Percentiles rank a stretch among this genome's conserved stretches.
Evolutionary conservation across 2,797 vertebrate species (phyloP).

Genomic region (Rhinichthys osculus): DNA sequence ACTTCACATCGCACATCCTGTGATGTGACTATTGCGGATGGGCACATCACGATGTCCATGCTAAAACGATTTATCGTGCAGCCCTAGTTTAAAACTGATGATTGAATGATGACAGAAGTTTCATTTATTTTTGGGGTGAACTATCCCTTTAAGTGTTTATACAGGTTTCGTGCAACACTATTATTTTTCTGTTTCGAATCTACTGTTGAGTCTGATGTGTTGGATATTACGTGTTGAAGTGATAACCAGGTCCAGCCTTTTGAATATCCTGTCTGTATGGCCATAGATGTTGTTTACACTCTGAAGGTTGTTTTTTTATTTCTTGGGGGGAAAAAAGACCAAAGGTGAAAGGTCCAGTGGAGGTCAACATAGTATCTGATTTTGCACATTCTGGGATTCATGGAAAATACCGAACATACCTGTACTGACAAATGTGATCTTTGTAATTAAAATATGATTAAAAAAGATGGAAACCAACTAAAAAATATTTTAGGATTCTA

Average conservation of each 20-base stretch:
- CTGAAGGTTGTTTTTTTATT: constrained; percentile 9
- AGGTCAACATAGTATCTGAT: constrained; percentile 7
- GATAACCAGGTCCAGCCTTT: constrained; percentile 39
- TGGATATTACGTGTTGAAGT: constrained; percentile 16
- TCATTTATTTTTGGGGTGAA: not conserved
- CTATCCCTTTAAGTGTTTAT: constrained; percentile 5
- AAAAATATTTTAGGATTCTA: constrained; percentile 20
- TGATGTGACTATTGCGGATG: too few species aligned
- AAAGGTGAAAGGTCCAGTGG: constrained; percentile 26
- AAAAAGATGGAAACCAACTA: constrained; percentile 7
- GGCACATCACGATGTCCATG: too few species aligned
- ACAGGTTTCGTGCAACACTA: not conserved
- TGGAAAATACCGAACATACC: not conserved
- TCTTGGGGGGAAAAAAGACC: not conserved
- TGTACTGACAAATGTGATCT: constrained; percentile 33
- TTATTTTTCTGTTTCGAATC: not conserved
- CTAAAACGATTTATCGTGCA: not conserved
- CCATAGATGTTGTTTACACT: constrained; percentile 21
- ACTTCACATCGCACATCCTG: too few species aligned
- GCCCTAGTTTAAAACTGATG: not conserved
- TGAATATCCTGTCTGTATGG: constrained; percentile 28
- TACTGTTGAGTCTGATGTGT: constrained; percentile 7
- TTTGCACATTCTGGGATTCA: constrained; percentile 25
- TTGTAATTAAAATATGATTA: not conserved
- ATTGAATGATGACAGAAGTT: not conserved